Percentiles rank a stretch among this genome's conserved stretches.
Conservation (phyloP, 2,888 invertebrate species). For the Oxystoma pomonae region DNA sequence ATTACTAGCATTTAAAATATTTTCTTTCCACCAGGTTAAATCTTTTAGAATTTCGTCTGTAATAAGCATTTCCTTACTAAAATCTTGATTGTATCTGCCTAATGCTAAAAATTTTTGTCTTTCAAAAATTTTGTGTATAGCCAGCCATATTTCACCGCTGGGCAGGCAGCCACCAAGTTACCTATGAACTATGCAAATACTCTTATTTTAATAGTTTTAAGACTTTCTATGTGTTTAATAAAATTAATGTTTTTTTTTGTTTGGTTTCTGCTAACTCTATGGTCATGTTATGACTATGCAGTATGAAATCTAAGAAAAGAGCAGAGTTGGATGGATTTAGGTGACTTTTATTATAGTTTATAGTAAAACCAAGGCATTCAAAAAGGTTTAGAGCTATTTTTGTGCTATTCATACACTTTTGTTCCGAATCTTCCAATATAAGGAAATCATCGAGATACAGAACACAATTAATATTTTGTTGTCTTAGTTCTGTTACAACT, state of each 20-base stretch:
- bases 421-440: not conserved
- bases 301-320: not conserved
- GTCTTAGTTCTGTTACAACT: not conserved
- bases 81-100: not conserved
- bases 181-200: slow-evolving; percentile 1
- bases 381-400: not conserved
- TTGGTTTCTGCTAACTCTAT: not conserved
- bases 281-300: not conserved
- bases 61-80: not conserved
- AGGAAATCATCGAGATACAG: too few species aligned
- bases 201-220: too few species aligned
- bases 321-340: not conserved
- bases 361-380: not conserved
- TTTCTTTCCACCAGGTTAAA: not conserved
- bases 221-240: too few species aligned
- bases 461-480: not conserved
- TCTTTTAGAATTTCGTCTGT: not conserved
- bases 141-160: slow-evolving; percentile 1
- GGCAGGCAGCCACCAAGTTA: not conserved
- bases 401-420: not conserved
- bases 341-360: not conserved
- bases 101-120: not conserved
- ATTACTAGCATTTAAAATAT: not conserved
- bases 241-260: not conserved
- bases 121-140: slow-evolving; percentile 2